Evolutionary conservation across 2,888 invertebrate species (phyloP).

Genomic region (Drosophila mayaguana): DNA sequence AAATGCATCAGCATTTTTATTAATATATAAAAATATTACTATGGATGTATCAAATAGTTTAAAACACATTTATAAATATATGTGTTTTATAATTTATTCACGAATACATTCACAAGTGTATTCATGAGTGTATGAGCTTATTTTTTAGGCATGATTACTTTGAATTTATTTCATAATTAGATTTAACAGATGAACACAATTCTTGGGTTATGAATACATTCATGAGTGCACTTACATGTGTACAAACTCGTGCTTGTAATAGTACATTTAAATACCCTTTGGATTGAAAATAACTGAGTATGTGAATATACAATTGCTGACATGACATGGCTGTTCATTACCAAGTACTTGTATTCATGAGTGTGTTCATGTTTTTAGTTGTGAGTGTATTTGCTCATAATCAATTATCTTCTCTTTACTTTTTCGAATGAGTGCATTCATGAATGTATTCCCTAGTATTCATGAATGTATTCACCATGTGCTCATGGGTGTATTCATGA

Average conservation of each 20-base stretch:
- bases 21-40: not conserved
- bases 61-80: not conserved
- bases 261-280: no score
- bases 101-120: not conserved
- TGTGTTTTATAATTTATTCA: not conserved
- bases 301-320: no score
- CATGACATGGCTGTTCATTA: no score
- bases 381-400: not conserved
- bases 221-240: not conserved
- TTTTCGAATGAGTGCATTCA: not conserved
- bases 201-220: not conserved
- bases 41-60: not conserved
- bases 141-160: not conserved
- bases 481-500: slow-evolving; percentile 4
- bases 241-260: not conserved
- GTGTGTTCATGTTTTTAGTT: slow-evolving; percentile 8
- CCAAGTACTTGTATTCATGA: not conserved
- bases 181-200: not conserved
- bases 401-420: not conserved
- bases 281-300: no score
- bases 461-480: not conserved
- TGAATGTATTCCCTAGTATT: not conserved
- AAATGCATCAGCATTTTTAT: not conserved
- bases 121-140: not conserved
- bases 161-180: not conserved